Evolutionary conservation across 2,888 invertebrate genomes (phyloP).

Genomic region (Seira ritae): DNA sequence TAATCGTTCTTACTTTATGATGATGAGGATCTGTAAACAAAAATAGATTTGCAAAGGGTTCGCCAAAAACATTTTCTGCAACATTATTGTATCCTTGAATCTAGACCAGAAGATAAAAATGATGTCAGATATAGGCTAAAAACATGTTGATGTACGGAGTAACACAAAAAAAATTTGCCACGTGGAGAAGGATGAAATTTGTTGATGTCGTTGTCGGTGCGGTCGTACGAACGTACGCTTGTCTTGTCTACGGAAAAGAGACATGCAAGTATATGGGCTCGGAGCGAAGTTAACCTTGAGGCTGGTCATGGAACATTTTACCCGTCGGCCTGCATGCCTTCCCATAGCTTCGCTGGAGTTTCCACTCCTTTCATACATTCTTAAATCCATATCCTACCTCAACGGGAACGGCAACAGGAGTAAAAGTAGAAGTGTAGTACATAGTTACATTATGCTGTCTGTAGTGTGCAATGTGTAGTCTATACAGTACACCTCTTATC

Average conservation of each 20-base stretch:
- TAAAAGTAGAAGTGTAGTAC: no score
- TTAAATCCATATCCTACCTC: slow-evolving; percentile 11
- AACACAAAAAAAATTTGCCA: slow-evolving; percentile 23
- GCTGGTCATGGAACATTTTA: slow-evolving; percentile 21
- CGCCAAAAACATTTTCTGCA: no score
- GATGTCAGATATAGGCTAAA: slow-evolving; percentile 1
- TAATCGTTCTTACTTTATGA: no score
- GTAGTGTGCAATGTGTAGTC: no score
- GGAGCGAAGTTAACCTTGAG: slow-evolving; percentile 29
- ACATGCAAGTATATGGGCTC: background rate
- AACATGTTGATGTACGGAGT: slow-evolving; percentile 14
- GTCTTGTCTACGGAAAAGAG: background rate
- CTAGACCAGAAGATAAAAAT: slow-evolving; percentile 11
- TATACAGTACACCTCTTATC: no score
- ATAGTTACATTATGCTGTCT: no score
- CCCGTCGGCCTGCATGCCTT: background rate
- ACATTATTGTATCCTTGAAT: slow-evolving; percentile 10
- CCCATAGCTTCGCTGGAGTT: background rate
- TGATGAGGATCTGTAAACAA: no score
- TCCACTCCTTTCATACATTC: background rate
- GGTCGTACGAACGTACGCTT: no score
- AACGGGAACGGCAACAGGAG: background rate
- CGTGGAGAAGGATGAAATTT: no score
- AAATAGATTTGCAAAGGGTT: no score
- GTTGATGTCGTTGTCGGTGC: no score